Conservation (phyloP, 2,888 invertebrate genomes). For the Eilema griseolum region DNA sequence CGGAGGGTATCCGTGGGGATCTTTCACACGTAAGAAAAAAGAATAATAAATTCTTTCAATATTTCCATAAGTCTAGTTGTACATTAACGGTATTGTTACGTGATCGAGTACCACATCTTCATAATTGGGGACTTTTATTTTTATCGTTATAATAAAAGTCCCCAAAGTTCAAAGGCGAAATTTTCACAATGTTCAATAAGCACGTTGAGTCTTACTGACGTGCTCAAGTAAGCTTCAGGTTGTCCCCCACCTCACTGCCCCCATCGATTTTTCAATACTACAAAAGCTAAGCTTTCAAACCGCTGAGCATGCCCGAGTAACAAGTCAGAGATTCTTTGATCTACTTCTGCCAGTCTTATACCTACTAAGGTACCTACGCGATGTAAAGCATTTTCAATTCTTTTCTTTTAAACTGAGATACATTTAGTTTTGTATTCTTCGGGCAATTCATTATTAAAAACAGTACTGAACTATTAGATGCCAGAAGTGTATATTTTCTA, state of each 20-base stretch:
- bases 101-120: conserved; percentile 1
- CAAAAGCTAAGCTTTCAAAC: conserved; percentile 59
- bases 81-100: neutral
- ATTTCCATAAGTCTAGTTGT: neutral
- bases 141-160: neutral
- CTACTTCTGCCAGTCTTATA: conserved; percentile 18
- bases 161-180: neutral
- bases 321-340: conserved; percentile 37
- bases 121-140: no score
- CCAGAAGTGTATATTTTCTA: neutral
- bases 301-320: conserved; percentile 52
- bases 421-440: neutral
- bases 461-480: neutral
- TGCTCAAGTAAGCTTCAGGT: conserved; percentile 11
- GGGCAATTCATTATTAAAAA: neutral
- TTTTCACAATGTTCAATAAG: conserved; percentile 1
- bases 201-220: neutral
- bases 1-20: no score
- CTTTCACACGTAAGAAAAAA: no score
- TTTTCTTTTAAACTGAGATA: neutral
- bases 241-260: neutral
- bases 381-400: neutral
- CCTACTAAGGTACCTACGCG: neutral
- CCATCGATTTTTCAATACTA: conserved; percentile 30
- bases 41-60: neutral